Percentiles rank a stretch among this genome's conserved stretches.
Evolutionary conservation across 2,113 vertebrate genomes (phyloP).

Genomic region (Dromaius novaehollandiae): DNA sequence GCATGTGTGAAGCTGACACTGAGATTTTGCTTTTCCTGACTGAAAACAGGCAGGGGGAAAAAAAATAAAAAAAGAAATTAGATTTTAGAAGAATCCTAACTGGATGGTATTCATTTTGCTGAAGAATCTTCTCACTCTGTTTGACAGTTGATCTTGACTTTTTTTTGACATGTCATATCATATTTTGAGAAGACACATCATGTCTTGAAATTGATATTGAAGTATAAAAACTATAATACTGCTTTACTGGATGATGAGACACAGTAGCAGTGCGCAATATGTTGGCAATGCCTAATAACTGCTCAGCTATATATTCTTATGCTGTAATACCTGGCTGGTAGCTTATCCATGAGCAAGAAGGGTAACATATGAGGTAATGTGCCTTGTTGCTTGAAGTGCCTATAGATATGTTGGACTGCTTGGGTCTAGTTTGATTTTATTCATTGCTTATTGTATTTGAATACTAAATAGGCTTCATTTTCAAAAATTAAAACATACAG

Average conservation of each 20-base stretch:
- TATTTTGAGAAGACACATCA: neutral
- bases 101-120: neutral
- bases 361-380: neutral
- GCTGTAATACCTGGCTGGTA: accelerated
- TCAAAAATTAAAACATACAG: neutral
- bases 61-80: neutral
- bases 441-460: neutral
- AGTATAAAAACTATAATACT: neutral
- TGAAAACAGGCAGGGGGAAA: constrained; percentile 6
- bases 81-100: constrained; percentile 5
- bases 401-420: neutral
- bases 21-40: neutral
- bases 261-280: neutral
- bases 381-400: neutral
- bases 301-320: neutral
- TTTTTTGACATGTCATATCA: neutral
- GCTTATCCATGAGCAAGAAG: neutral
- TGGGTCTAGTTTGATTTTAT: neutral
- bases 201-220: neutral
- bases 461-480: neutral
- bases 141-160: constrained; percentile 16
- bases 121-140: neutral
- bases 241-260: neutral
- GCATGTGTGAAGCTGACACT: neutral
- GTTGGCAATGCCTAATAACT: neutral